A percentile compares a stretch with the other conserved stretches of the same genome.
Conservation (phyloP, 2,888 invertebrate genomes). For the Aethes cnicana region DNA sequence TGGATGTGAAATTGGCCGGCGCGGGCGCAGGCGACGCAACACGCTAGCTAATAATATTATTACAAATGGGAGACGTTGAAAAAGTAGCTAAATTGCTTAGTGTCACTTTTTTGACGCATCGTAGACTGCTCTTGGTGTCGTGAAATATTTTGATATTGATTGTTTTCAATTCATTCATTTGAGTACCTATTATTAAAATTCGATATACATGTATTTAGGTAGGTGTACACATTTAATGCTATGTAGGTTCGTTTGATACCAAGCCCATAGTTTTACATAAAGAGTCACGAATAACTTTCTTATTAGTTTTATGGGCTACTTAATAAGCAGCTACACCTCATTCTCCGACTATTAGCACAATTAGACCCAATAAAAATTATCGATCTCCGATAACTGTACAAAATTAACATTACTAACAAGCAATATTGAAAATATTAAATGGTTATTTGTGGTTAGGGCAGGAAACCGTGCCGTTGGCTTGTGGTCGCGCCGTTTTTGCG, state of each 20-base stretch:
- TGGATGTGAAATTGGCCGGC: conserved; percentile 39
- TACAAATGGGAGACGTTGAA: conserved; percentile 28
- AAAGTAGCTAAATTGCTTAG: conserved; percentile 27
- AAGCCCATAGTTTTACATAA: background rate
- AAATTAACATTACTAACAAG: conserved; percentile 63
- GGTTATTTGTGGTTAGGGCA: conserved; percentile 71
- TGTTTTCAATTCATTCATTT: too few species aligned
- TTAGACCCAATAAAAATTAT: conserved; percentile 42
- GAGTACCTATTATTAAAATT: too few species aligned
- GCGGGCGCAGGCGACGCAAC: conserved; percentile 33
- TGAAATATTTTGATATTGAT: too few species aligned
- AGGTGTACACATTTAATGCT: too few species aligned
- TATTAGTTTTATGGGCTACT: conserved; percentile 11
- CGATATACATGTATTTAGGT: too few species aligned
- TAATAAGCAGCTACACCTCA: conserved; percentile 10
- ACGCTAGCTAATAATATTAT: conserved; percentile 30
- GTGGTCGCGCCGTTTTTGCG: conserved; percentile 65
- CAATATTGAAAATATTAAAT: conserved; percentile 55
- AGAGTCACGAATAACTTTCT: background rate
- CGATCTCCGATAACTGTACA: conserved; percentile 49
- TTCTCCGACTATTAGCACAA: conserved; percentile 24
- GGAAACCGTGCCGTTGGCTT: conserved; percentile 65
- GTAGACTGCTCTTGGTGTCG: conserved; percentile 15
- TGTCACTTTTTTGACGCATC: conserved; percentile 23
- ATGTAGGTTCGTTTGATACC: too few species aligned